Evolutionary conservation across 2,797 vertebrate species (phyloP), one percentile per base, ranked within the genome.

Genomic region (Sibirionetta formosa): DNA sequence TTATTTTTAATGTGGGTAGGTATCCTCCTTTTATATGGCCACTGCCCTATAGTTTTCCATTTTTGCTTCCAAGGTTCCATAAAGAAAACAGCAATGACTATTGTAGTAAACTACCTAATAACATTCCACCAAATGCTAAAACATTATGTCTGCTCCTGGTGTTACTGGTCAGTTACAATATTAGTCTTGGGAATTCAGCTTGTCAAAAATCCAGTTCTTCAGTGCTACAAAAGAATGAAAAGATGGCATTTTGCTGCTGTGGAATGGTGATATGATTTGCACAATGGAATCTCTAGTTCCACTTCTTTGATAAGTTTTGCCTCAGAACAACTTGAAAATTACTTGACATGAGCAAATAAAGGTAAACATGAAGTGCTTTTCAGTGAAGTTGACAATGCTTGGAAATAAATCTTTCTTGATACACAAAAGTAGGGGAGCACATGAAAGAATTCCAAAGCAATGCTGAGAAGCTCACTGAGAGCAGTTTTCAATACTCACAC

Each of bases 121-220:
- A 38, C 66, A 93, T 96, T 57, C 48, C 93, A 51, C 68, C 60
- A 69, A 82, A 94, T 65, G 42, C 76, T 57, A 91, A 88, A 91
- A 97, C 94, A 92, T 54, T 75, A 90, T 96, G 71, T 44, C 84
- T 93, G 35, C 83, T 96, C 79, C 94, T 92, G 68, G 27, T 95
- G 93, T 96, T 90, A 93, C 88, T 93, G 69, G 73, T 96, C 90
- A 82, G 31, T 86, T 53, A 92, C 89, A 96, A 83, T 83, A 96
- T 69, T 84, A 91, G 63, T 64, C 69, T 90, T 88, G 64, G 83
- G 94, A 98, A 86, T 92, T 88, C 68, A 93, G 31, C 54, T 91
- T 84, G 57, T 90, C 68, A 95, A 95, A 95, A 88, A 93, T 66
- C 56, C 51, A 86, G 86, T 70, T 93, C 86, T 89, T 97, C 56